A percentile compares a stretch with the other conserved stretches of the same genome.
Evolutionary conservation across 2,797 vertebrate genomes (phyloP).

Genomic region (Aldrovandia affinis): DNA sequence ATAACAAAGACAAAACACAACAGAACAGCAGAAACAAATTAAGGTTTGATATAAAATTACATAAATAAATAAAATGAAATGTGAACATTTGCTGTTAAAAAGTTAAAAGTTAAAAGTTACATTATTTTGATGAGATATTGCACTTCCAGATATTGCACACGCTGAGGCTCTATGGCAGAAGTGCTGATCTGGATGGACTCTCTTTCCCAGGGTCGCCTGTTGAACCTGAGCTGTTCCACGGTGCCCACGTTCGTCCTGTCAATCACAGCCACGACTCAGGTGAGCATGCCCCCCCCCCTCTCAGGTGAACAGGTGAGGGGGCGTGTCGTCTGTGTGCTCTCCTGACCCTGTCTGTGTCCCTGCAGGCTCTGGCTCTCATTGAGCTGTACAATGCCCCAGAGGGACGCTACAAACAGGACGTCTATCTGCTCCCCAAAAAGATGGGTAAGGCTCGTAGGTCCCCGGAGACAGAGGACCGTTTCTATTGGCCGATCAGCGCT

Average conservation of each 20-base stretch:
- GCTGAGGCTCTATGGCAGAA: too few species aligned
- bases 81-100: too few species aligned
- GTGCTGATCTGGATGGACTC: too few species aligned
- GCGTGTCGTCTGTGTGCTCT: not conserved
- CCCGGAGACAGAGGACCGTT: constrained; percentile 89
- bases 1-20: too few species aligned
- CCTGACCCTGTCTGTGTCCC: constrained; percentile 13
- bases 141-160: too few species aligned
- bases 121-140: too few species aligned
- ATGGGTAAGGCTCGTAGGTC: constrained; percentile 90
- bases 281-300: constrained; percentile 50
- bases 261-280: constrained; percentile 98
- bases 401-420: constrained; percentile 96
- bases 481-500: constrained; percentile 92
- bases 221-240: constrained; percentile 97
- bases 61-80: too few species aligned
- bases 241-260: constrained; percentile 97
- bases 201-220: constrained; percentile 91
- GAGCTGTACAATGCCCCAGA: constrained; percentile 97
- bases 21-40: too few species aligned
- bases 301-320: not conserved
- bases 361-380: constrained; percentile 92
- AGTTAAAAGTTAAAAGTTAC: too few species aligned
- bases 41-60: too few species aligned
- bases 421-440: constrained; percentile 97